Evolutionary conservation across 1,140 invertebrate genomes (phyloP).

Genomic region (Megathymus violae): DNA sequence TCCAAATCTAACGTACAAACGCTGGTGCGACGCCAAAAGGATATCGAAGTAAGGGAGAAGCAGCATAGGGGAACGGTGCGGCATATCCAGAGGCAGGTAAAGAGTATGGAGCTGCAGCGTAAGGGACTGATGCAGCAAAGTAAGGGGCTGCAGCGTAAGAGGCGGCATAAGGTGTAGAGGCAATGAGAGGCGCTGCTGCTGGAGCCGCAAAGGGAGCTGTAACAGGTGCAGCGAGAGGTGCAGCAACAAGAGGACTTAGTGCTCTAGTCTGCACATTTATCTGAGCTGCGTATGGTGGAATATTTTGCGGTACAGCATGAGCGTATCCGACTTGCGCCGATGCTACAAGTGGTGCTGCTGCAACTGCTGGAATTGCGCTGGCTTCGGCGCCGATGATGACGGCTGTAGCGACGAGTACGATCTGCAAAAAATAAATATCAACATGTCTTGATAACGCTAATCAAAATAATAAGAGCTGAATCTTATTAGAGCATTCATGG

Average conservation of each 20-base stretch:
- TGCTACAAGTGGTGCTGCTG: slow-evolving; percentile 63
- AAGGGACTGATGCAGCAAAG: slow-evolving; percentile 41
- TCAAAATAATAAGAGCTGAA: no score
- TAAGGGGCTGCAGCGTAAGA: slow-evolving; percentile 50
- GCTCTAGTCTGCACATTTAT: slow-evolving; percentile 80
- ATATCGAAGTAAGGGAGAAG: slow-evolving; percentile 56
- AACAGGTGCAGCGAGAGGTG: slow-evolving; percentile 50
- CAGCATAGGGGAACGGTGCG: slow-evolving; percentile 56
- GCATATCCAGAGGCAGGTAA: slow-evolving; percentile 48
- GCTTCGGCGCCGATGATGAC: slow-evolving; percentile 72
- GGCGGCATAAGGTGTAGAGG: slow-evolving; percentile 36
- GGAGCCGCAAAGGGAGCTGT: slow-evolving; percentile 52
- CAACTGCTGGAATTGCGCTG: slow-evolving; percentile 60
- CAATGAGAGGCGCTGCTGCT: slow-evolving; percentile 43
- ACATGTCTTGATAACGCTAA: not conserved
- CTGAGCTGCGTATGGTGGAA: slow-evolving; percentile 83
- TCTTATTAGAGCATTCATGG: no score
- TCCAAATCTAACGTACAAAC: slow-evolving; percentile 77
- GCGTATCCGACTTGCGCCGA: slow-evolving; percentile 71
- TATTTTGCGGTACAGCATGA: slow-evolving; percentile 81
- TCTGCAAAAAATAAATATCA: slow-evolving; percentile 51
- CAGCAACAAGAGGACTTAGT: slow-evolving; percentile 61
- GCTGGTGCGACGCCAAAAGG: slow-evolving; percentile 64
- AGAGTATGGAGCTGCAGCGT: slow-evolving; percentile 38
- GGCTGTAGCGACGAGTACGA: slow-evolving; percentile 69